phyloP scores from a whole-genome alignment of 1,140 invertebrate species.

The Arctopsyche grandis region DNA sequence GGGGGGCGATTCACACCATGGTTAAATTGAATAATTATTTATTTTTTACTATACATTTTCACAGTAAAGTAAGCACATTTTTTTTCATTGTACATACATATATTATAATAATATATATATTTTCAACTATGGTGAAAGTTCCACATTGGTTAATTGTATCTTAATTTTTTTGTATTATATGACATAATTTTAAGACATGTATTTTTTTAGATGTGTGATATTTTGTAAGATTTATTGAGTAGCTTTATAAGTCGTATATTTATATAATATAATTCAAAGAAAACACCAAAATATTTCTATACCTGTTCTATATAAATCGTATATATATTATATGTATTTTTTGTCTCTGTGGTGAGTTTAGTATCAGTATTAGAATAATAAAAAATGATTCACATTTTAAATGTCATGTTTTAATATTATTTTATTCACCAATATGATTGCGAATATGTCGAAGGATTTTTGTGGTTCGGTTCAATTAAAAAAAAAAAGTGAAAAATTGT shows the following conservation, averaged over 20 bases:
- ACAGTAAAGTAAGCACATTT: conserved; percentile 5
- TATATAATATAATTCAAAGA: conserved; percentile 26
- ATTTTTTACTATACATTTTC: neutral
- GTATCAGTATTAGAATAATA: conserved; percentile 17
- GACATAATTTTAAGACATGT: conserved; percentile 27
- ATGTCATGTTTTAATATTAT: neutral
- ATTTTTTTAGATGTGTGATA: conserved; percentile 26
- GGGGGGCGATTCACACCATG: too few relatives aligned
- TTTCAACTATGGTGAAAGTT: conserved; percentile 19
- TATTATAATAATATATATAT: neutral
- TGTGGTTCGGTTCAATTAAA: too few relatives aligned
- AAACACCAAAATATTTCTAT: conserved; percentile 28
- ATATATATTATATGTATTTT: conserved; percentile 20
- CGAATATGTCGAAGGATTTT: too few relatives aligned
- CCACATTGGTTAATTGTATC: conserved; percentile 2
- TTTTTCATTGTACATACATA: neutral
- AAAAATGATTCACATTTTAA: conserved; percentile 23
- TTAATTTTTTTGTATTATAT: conserved; percentile 2
- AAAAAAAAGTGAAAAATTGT: too few relatives aligned
- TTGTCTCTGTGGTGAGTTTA: conserved; percentile 22
- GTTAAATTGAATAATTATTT: too few relatives aligned
- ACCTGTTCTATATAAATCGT: neutral
- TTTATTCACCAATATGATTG: neutral
- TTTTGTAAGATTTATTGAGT: conserved; percentile 12
- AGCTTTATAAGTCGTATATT: neutral